Conservation (phyloP, 2,113 vertebrate species). For the Mustela lutreola region DNA sequence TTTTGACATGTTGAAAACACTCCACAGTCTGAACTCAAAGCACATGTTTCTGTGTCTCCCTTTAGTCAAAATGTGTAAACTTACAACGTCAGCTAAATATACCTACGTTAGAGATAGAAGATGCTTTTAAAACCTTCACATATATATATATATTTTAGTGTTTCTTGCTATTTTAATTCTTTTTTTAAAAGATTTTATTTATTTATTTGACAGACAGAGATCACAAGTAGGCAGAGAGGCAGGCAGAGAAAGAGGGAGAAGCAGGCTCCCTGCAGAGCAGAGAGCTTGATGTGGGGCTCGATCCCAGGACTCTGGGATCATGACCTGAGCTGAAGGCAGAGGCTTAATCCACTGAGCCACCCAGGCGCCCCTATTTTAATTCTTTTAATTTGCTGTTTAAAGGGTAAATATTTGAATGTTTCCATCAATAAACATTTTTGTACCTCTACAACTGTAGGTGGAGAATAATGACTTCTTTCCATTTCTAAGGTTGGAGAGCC, state of each 20-base stretch:
- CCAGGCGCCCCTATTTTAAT: not conserved
- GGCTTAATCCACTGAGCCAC: too few relatives aligned
- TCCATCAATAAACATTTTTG: constrained; percentile 37
- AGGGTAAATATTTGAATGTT: constrained; percentile 50
- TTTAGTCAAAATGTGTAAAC: constrained; percentile 7
- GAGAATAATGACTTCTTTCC: constrained; percentile 61
- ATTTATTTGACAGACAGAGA: too few relatives aligned
- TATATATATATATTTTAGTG: not conserved
- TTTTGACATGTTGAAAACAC: not conserved
- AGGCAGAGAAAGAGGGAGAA: too few relatives aligned
- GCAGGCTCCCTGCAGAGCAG: too few relatives aligned
- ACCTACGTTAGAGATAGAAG: not conserved
- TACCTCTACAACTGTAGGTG: not conserved
- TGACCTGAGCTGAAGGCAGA: too few relatives aligned
- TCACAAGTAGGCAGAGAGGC: too few relatives aligned
- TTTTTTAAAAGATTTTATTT: not conserved
- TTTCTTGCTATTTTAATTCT: constrained; percentile 38
- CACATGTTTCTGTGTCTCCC: not conserved
- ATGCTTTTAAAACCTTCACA: not conserved
- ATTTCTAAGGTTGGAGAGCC: constrained; percentile 91
- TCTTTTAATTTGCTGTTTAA: constrained; percentile 43
- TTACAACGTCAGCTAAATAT: not conserved
- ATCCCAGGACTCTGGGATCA: too few relatives aligned
- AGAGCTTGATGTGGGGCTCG: too few relatives aligned
- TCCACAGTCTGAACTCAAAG: not conserved